These are phyloP conservation scores for Drosophila suboccidentalis DNA, from an alignment of 2,888 invertebrate species.

Conservation along the genomic window DNA sequence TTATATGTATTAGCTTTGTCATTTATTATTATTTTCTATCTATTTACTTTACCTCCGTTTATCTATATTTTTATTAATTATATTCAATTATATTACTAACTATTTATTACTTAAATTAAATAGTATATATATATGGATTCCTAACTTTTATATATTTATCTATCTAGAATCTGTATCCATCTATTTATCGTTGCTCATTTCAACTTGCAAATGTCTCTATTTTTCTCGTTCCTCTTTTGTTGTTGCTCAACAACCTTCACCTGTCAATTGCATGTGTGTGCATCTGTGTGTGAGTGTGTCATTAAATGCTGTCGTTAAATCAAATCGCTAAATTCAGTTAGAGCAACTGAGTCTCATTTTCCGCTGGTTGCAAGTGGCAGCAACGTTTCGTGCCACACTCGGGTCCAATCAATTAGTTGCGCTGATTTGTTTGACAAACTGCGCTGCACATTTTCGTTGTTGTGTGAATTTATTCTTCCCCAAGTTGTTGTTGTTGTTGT, in stretches of 20 bases:
- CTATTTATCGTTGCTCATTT: background rate
- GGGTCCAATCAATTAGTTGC: conserved; percentile 66
- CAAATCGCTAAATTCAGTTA: conserved; percentile 43
- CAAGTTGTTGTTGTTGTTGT: conserved; percentile 10
- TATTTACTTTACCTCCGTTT: no score
- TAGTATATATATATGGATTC: no score
- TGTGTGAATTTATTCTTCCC: background rate
- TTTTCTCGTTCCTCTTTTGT: background rate
- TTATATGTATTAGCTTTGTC: no score
- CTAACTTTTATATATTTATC: background rate
- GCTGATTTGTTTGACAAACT: conserved; percentile 73
- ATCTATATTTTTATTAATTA: no score
- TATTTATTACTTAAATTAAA: no score
- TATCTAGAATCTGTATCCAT: background rate
- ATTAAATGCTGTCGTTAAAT: conserved; percentile 52
- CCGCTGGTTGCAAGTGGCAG: conserved; percentile 10
- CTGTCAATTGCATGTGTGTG: conserved; percentile 2
- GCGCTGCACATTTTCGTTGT: conserved; percentile 36
- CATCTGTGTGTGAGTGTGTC: conserved; percentile 15
- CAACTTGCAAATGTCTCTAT: conserved; percentile 6
- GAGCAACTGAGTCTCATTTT: conserved; percentile 34
- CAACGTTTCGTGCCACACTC: conserved; percentile 14
- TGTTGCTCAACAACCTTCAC: background rate
- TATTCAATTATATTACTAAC: no score
- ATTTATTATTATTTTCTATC: no score